phyloP scores from a whole-genome alignment of 2,113 vertebrate species.

The Ascaphus truei region DNA sequence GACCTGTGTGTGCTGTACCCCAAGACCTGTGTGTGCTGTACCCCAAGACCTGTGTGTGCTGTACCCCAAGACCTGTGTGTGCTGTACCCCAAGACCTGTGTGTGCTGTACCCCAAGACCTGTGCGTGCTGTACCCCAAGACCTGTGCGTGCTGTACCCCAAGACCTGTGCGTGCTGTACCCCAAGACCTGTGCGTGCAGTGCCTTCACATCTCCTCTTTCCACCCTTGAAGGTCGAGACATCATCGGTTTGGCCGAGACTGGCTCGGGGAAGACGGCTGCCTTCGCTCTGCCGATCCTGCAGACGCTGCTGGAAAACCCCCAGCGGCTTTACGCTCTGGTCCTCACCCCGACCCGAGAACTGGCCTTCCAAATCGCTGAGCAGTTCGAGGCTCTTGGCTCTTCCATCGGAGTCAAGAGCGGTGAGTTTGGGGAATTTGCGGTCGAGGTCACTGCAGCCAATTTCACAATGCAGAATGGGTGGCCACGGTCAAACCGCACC shows the following conservation, averaged over 20 bases:
- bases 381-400: slow-evolving; percentile 97
- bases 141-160: too few relatives aligned
- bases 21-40: too few relatives aligned
- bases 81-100: too few relatives aligned
- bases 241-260: slow-evolving; percentile 94
- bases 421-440: slow-evolving; percentile 61
- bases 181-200: neutral
- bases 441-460: neutral
- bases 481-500: neutral
- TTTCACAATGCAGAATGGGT: neutral
- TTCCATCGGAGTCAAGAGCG: slow-evolving; percentile 87
- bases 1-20: too few relatives aligned
- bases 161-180: too few relatives aligned
- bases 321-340: slow-evolving; percentile 90
- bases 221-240: slow-evolving; percentile 71
- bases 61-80: too few relatives aligned
- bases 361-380: slow-evolving; percentile 95
- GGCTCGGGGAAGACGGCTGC: slow-evolving; percentile 96
- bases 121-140: too few relatives aligned
- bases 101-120: too few relatives aligned
- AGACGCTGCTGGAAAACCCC: slow-evolving; percentile 78
- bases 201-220: neutral
- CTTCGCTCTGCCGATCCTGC: slow-evolving; percentile 92
- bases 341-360: slow-evolving; percentile 90
- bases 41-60: too few relatives aligned